A percentile compares a stretch with the other conserved stretches of the same genome.
These are phyloP conservation scores for Lasioglossum baleicum DNA, from an alignment of 1,140 invertebrate genomes.

Conservation along the genomic window DNA sequence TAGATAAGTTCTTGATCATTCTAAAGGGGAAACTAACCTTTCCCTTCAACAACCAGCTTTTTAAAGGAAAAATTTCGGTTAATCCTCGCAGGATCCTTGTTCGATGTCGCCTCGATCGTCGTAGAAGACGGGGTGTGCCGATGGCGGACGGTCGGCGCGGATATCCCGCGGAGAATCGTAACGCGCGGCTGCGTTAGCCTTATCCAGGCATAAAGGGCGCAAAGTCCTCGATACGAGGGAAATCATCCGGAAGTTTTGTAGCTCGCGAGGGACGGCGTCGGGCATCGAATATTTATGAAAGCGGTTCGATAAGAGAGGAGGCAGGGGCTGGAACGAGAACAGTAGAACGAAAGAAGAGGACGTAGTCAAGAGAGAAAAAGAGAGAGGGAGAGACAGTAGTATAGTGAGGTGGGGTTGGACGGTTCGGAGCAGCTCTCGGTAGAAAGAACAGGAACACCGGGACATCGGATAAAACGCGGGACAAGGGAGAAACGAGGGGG, in stretches of 20 bases:
- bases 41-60: too few relatives aligned
- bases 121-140: too few relatives aligned
- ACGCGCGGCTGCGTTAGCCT: slow-evolving; percentile 38
- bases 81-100: too few relatives aligned
- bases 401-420: too few relatives aligned
- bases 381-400: neutral
- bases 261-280: slow-evolving; percentile 48
- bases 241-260: slow-evolving; percentile 60
- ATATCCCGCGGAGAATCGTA: slow-evolving; percentile 40
- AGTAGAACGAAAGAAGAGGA: neutral
- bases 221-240: slow-evolving; percentile 55
- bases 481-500: slow-evolving; percentile 2
- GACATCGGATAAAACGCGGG: neutral
- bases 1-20: too few relatives aligned
- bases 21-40: too few relatives aligned
- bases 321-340: neutral
- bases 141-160: slow-evolving; percentile 5
- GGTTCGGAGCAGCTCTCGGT: too few relatives aligned
- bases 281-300: slow-evolving; percentile 66
- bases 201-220: slow-evolving; percentile 49
- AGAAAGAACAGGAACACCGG: neutral
- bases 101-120: too few relatives aligned
- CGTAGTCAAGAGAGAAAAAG: neutral
- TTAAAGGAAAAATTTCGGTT: too few relatives aligned
- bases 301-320: slow-evolving; percentile 41